A percentile compares a stretch with the other conserved stretches of the same genome.
Conservation (phyloP, 2,797 vertebrate species). For the Chelon auratus region DNA sequence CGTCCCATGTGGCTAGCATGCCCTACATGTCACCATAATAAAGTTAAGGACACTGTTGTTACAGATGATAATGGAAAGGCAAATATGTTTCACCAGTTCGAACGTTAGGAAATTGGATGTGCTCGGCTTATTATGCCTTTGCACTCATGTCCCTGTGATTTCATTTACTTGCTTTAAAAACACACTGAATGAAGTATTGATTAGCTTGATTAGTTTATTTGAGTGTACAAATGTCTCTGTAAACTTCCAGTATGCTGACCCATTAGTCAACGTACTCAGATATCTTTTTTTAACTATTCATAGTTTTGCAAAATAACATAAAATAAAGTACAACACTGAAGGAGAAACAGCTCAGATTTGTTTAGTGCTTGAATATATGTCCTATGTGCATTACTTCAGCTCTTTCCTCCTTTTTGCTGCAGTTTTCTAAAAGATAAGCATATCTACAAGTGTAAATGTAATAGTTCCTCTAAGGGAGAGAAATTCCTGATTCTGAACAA, state of each 20-base stretch:
- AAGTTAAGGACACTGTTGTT: conserved; percentile 66
- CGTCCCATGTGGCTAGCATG: conserved; percentile 74
- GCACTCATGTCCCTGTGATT: conserved; percentile 34
- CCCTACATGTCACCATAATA: conserved; percentile 76
- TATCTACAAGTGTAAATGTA: no score
- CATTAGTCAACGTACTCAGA: neutral
- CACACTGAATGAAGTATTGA: conserved; percentile 34
- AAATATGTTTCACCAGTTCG: conserved; percentile 57
- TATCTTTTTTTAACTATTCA: no score
- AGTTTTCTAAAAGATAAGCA: neutral
- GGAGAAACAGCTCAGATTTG: neutral
- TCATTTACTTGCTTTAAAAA: conserved; percentile 36
- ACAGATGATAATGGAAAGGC: conserved; percentile 63
- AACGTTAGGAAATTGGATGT: conserved; percentile 37
- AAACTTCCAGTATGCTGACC: neutral
- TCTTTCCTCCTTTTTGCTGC: neutral
- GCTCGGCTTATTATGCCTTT: conserved; percentile 21
- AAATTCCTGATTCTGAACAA: no score
- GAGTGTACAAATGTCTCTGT: neutral
- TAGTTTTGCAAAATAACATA: no score
- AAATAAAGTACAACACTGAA: no score
- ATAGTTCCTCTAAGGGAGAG: no score
- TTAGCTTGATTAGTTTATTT: conserved; percentile 4
- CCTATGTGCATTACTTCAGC: no score
- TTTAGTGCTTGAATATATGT: neutral